Evolutionary conservation across 2,797 vertebrate genomes (phyloP).

Genomic region (Lophotriccus pileatus): DNA sequence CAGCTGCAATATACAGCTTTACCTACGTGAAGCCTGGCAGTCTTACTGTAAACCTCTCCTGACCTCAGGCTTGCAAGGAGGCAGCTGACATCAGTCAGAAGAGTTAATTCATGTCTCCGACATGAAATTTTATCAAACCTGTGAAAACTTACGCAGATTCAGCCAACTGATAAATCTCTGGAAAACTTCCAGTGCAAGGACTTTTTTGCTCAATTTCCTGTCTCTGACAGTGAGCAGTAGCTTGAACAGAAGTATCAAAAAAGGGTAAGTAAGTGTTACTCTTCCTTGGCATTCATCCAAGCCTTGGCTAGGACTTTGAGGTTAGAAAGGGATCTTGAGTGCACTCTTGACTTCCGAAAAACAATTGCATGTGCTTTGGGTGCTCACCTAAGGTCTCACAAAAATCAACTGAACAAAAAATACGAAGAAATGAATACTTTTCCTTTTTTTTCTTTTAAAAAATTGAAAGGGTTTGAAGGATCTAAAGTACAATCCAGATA

Average conservation of each 20-base stretch:
- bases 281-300: not conserved
- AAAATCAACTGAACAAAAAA: not conserved
- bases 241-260: not conserved
- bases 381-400: not conserved
- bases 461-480: not conserved
- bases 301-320: not conserved
- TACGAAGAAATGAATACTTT: not conserved
- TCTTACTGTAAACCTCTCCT: not conserved
- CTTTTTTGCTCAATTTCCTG: slow-evolving; percentile 33
- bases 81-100: not conserved
- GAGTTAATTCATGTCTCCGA: not conserved
- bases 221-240: not conserved
- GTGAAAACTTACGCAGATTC: slow-evolving; percentile 16
- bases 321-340: not conserved
- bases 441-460: not conserved
- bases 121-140: not conserved
- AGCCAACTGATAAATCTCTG: slow-evolving; percentile 22
- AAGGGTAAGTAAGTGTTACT: not conserved
- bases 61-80: not conserved
- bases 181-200: not conserved
- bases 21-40: not conserved
- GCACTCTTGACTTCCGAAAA: not conserved
- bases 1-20: slow-evolving; percentile 26
- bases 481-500: not conserved
- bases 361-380: not conserved